These are phyloP conservation scores for Boloria selene DNA, from an alignment of 2,888 invertebrate species.

Conservation along the genomic window DNA sequence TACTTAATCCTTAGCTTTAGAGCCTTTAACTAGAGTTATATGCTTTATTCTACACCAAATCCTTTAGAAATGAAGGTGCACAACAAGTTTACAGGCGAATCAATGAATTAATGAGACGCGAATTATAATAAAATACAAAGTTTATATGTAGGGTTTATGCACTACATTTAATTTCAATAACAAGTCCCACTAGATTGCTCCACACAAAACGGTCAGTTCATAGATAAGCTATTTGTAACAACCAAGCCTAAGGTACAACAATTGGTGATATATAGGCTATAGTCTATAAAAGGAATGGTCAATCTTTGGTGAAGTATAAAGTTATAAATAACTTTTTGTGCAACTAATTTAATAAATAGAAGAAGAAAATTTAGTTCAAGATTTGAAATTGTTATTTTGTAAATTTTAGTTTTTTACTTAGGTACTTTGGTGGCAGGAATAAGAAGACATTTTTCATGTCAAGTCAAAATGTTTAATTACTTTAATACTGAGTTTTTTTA, in stretches of 20 bases:
- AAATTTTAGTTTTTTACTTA: too few species aligned
- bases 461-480: too few species aligned
- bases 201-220: constrained; percentile 20
- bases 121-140: background rate
- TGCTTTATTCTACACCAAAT: background rate
- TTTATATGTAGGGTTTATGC: constrained; percentile 2
- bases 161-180: constrained; percentile 5
- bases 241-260: constrained; percentile 35
- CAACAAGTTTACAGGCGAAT: too few species aligned
- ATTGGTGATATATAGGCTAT: constrained; percentile 34
- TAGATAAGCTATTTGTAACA: constrained; percentile 27
- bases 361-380: background rate
- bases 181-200: constrained; percentile 12
- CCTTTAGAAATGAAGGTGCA: too few species aligned
- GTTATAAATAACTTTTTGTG: too few species aligned
- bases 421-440: too few species aligned
- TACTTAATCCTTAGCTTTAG: background rate
- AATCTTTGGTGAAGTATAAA: background rate
- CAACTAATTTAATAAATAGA: background rate
- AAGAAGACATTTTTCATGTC: too few species aligned
- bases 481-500: too few species aligned
- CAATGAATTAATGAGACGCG: background rate
- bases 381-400: background rate
- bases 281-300: background rate
- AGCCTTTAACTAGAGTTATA: background rate